phyloP scores from a whole-genome alignment of 2,888 invertebrate species.

The Tetropium fuscum region DNA sequence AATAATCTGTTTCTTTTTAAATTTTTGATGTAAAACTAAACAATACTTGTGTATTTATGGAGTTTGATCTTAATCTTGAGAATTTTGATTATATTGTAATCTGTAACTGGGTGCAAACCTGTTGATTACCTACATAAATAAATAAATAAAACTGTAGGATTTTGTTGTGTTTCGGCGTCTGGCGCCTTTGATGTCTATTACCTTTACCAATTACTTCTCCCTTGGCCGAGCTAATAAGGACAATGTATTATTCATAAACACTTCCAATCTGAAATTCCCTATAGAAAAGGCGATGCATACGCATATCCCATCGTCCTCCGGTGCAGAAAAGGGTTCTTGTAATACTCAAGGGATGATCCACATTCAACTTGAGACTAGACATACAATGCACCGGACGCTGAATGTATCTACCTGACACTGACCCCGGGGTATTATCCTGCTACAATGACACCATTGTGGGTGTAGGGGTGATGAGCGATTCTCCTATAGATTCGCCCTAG shows the following conservation, averaged over 20 bases:
- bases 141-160: too few relatives aligned
- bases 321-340: constrained; percentile 31
- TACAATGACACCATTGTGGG: constrained; percentile 6
- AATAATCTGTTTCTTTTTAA: too few relatives aligned
- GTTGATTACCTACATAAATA: too few relatives aligned
- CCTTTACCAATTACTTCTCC: constrained; percentile 18
- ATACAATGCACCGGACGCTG: constrained; percentile 42
- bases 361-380: constrained; percentile 38
- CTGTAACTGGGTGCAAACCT: too few relatives aligned
- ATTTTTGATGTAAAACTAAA: too few relatives aligned
- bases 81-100: too few relatives aligned
- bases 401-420: constrained; percentile 38
- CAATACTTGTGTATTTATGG: too few relatives aligned
- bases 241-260: constrained; percentile 51
- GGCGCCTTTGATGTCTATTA: too few relatives aligned
- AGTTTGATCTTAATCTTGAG: too few relatives aligned
- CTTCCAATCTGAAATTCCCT: constrained; percentile 44
- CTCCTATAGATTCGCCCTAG: constrained; percentile 2
- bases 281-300: constrained; percentile 28
- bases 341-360: constrained; percentile 37
- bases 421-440: constrained; percentile 30
- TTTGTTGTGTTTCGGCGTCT: too few relatives aligned
- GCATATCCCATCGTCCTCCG: constrained; percentile 32
- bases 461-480: constrained; percentile 10
- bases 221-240: constrained; percentile 45